A percentile compares a stretch with the other conserved stretches of the same genome.
Evolutionary conservation across 2,797 vertebrate species (phyloP).

Genomic region (Gila robusta): DNA sequence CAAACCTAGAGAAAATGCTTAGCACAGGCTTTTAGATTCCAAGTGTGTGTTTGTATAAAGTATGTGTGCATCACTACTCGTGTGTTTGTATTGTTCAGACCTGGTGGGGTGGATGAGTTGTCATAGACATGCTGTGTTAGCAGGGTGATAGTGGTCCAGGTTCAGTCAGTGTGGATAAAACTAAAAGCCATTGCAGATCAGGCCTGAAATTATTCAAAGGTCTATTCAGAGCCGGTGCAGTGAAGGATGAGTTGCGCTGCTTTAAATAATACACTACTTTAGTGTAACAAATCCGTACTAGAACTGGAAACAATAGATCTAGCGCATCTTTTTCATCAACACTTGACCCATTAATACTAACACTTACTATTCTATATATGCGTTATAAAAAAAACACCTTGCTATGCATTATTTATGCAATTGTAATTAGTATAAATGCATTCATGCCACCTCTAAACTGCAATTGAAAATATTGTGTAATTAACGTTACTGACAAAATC

Average conservation of each 20-base stretch:
- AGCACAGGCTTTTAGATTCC: conserved; percentile 41
- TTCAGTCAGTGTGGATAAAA: conserved; percentile 37
- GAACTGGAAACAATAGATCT: background rate
- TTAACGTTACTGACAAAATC: background rate
- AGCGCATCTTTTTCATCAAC: no score
- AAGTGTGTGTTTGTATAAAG: conserved; percentile 34
- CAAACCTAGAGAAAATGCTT: conserved; percentile 52
- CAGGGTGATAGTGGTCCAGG: conserved; percentile 26
- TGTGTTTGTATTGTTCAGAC: conserved; percentile 36
- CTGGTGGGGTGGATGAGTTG: conserved; percentile 20
- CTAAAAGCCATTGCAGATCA: conserved; percentile 61
- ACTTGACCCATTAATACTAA: no score
- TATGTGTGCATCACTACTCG: conserved; percentile 7
- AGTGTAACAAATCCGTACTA: background rate
- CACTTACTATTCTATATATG: no score
- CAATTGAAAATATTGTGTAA: background rate
- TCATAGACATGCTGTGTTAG: conserved; percentile 42
- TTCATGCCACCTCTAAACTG: no score
- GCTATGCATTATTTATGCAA: no score
- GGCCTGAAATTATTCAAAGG: conserved; percentile 77
- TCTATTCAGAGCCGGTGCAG: conserved; percentile 61
- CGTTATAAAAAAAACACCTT: no score
- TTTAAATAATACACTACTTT: conserved; percentile 32
- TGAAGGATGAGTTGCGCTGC: conserved; percentile 20
- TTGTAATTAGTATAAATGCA: no score